phyloP scores from a whole-genome alignment of 2,888 invertebrate species.

The Pinctada fucata region DNA sequence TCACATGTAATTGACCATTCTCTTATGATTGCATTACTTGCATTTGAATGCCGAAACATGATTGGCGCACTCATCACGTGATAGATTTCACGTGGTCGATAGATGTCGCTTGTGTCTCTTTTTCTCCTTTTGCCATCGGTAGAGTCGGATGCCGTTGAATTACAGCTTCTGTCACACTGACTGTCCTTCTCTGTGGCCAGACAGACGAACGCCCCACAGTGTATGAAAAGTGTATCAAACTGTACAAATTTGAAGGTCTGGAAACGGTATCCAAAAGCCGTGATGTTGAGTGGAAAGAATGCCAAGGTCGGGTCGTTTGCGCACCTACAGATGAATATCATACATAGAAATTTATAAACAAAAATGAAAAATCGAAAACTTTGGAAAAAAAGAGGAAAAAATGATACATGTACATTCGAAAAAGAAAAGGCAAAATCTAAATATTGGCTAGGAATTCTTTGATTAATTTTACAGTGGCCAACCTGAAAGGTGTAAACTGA shows the following conservation, averaged over 20 bases:
- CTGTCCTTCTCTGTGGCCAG: constrained; percentile 52
- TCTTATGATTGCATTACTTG: constrained; percentile 15
- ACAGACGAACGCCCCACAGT: constrained; percentile 70
- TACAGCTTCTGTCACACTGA: constrained; percentile 65
- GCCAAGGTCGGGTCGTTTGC: constrained; percentile 56
- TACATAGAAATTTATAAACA: too few species aligned
- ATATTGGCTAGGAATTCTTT: too few species aligned
- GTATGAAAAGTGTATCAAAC: constrained; percentile 58
- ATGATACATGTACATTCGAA: too few species aligned
- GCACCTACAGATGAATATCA: constrained; percentile 51
- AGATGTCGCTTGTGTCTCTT: constrained; percentile 21
- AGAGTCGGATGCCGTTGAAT: constrained; percentile 45
- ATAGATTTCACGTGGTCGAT: constrained; percentile 12
- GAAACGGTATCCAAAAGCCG: constrained; percentile 63
- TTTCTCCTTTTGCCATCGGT: constrained; percentile 43
- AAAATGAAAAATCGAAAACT: too few species aligned
- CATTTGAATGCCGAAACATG: constrained; percentile 19
- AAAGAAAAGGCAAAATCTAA: too few species aligned
- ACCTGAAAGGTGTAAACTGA: too few species aligned
- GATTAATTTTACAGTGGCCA: too few species aligned
- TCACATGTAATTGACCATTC: constrained; percentile 1
- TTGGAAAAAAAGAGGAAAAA: too few species aligned
- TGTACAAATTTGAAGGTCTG: constrained; percentile 66
- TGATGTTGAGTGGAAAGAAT: constrained; percentile 61
- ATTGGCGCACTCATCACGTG: constrained; percentile 38